Evolutionary conservation across 2,797 vertebrate genomes (phyloP), one percentile per base, ranked within the genome.

Genomic region (Lacerta agilis): DNA sequence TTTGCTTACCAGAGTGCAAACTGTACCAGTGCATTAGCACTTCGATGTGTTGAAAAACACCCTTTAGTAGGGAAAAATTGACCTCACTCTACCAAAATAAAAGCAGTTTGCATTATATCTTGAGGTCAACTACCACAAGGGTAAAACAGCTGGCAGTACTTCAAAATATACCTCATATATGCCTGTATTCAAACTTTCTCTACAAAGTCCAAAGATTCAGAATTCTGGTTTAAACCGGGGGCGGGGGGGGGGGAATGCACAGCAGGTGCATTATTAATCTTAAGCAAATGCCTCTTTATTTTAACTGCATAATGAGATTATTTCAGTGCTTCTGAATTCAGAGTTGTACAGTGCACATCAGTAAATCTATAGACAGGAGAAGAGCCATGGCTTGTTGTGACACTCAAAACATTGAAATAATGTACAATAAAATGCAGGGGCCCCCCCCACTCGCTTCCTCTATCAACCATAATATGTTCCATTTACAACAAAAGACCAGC

Each of bases 1-100:
- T 58, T 69, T 18, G 71, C 84, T 77, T 82, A 87, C 38, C 83
- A 87, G 17, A 85, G 64, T 89, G 77, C n/a, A 86, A 91, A 91
- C 82, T 89, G 66, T 83, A 77, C 58, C 29, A 90, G 1, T 87
- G 43, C 64, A 90, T 83, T 83, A 86, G 78, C 80, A 85, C 55
- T 36, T 71, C 9, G 9, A 89, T 82, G 79, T 38, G 11, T 29
- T 87, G 77, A 87, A 55, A 55, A 88, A 43, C 36, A 20, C 4
- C 73, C 64, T 90, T 82, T 90, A 72, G 43, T 66, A 87, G 23
- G 23, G 18, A 5, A 3, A 73, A 73, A n/a, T 23, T 2, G 13
- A 33, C 13, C 7, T 1, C 23, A 2, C 5, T 64, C 23, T 29
- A 85, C 17, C 11, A 80, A 85, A 55, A 73, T 33, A 45, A 64